These are phyloP conservation scores for Rhimphoctona megacephalus DNA, from an alignment of 2,888 invertebrate species.

Conservation along the genomic window DNA sequence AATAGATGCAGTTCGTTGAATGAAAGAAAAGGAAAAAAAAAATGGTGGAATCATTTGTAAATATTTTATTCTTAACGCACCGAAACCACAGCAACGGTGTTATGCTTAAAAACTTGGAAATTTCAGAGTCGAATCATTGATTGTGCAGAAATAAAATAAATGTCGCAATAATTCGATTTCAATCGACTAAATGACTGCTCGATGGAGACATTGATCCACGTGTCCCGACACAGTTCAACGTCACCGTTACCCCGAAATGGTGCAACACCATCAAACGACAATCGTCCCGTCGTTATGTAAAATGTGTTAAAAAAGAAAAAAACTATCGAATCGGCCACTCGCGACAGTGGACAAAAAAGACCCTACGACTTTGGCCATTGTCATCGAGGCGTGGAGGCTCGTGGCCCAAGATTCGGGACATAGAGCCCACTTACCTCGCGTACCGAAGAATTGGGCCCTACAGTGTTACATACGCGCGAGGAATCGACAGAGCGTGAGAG, in stretches of 20 bases:
- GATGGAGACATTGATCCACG: slow-evolving; percentile 37
- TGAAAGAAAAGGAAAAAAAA: neutral
- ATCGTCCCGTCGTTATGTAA: slow-evolving; percentile 42
- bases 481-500: slow-evolving; percentile 22
- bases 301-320: slow-evolving; percentile 12
- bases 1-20: too few relatives aligned
- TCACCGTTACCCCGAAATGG: slow-evolving; percentile 70
- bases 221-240: slow-evolving; percentile 66
- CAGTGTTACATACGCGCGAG: slow-evolving; percentile 45
- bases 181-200: neutral
- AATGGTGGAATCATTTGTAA: neutral
- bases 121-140: neutral
- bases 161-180: slow-evolving; percentile 19
- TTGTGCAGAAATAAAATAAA: slow-evolving; percentile 1
- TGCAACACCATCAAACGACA: slow-evolving; percentile 72
- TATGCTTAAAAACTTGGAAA: neutral
- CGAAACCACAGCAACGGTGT: neutral
- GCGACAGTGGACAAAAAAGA: slow-evolving; percentile 34
- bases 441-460: slow-evolving; percentile 77
- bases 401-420: slow-evolving; percentile 67
- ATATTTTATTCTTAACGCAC: neutral
- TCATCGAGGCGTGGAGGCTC: slow-evolving; percentile 61
- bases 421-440: slow-evolving; percentile 76
- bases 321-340: slow-evolving; percentile 19
- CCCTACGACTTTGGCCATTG: slow-evolving; percentile 36